Evolutionary conservation across 2,888 invertebrate genomes (phyloP), one percentile per base, ranked within the genome.

Genomic region (Zaprionus bogoriensis): DNA sequence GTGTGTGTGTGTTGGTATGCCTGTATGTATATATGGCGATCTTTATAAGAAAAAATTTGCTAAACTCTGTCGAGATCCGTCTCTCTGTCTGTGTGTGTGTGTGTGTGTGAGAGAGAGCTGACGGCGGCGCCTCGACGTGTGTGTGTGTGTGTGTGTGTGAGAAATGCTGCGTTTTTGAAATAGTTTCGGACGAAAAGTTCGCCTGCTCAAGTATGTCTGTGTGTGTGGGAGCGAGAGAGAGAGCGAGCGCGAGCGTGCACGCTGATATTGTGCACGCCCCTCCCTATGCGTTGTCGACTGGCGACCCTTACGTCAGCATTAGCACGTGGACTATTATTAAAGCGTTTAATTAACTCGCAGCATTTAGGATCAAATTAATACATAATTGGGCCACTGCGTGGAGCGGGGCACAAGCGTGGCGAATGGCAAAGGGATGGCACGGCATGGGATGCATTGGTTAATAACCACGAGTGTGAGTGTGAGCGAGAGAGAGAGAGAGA

Each of bases 311-410:
- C 83, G 86, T 88, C 87, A 88, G 86, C 75, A 80, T 75, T 78
- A 89, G 88, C 89, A 89, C 89, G 89, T 89, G 89, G 89, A 86
- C 74, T 85, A 55, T 67, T 75, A 85, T 85, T 83, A 76, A 80
- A 74, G 70, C 86, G 59, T 73, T 85, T 76, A 82, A 83, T 83
- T 85, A 81, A 84, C 72, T 84, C 39, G 59, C 46, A 64, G 61
- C 65, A 77, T 76, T 82, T 85, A 83, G 83, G 67, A 80, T 85
- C 74, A 76, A 76, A 76, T 83, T 74, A 71, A 64, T 52, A 74
- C 65, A 83, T 74, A 79, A 63, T 68, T 65, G 70, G 64, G 12
- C n/a, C n/a, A n/a, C n/a, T n/a, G n/a, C n/a, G n/a, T n/a, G n/a
- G n/a, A n/a, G n/a, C n/a, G n/a, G n/a, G n/a, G n/a, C n/a, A n/a